phyloP scores from a whole-genome alignment of 64 coral and sea anemone species.

The Montipora sp. region DNA sequence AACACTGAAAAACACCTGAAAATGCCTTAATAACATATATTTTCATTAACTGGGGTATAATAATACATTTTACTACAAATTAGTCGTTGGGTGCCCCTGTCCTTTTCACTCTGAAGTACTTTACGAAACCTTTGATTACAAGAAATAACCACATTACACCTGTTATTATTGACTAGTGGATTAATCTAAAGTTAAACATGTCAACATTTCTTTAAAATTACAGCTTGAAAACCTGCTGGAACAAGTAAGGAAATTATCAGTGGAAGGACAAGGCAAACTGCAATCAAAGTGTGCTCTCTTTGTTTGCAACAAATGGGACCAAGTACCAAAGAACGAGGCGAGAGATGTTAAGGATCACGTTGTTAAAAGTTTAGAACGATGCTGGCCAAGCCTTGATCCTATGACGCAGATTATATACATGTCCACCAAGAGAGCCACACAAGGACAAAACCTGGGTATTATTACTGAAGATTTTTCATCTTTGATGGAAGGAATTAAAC shows the following conservation, averaged over 20 bases:
- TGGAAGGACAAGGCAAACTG: not conserved
- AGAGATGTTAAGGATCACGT: not conserved
- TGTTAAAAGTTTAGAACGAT: not conserved
- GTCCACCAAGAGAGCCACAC: not conserved
- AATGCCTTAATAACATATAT: too few relatives aligned
- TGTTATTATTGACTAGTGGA: too few relatives aligned
- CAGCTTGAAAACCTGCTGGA: conserved; percentile 5
- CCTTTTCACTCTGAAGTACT: too few relatives aligned
- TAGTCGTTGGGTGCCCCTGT: too few relatives aligned
- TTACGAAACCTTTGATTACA: too few relatives aligned
- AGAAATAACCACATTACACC: too few relatives aligned
- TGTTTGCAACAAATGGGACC: conserved; percentile 47
- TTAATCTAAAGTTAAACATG: not conserved
- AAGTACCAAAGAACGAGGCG: conserved; percentile 11
- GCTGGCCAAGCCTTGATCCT: not conserved
- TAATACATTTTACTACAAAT: too few relatives aligned
- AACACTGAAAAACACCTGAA: too few relatives aligned
- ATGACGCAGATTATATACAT: conserved; percentile 13
- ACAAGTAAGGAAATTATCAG: not conserved
- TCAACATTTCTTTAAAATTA: not conserved
- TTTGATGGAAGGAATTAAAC: not conserved
- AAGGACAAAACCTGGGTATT: not conserved
- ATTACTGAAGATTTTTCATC: not conserved
- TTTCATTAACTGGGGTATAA: too few relatives aligned
- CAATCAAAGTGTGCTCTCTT: conserved; percentile 9